Percentiles rank a stretch among this genome's conserved stretches.
phyloP scores from a whole-genome alignment of 1,140 invertebrate species.

The Drosophila subpulchrella region DNA sequence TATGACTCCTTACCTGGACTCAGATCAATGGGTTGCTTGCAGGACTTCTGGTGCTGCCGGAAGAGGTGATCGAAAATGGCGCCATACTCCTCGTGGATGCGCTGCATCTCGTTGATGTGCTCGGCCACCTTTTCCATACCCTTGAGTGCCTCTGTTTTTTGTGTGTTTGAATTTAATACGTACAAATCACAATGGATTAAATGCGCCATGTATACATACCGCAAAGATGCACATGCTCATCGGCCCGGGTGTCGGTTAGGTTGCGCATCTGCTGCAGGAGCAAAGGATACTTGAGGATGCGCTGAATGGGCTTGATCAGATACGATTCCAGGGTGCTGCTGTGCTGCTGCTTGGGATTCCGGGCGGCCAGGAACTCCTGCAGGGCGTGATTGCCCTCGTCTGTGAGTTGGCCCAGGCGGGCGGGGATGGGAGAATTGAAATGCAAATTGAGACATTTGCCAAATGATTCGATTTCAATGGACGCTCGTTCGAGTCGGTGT shows the following conservation, averaged over 20 bases:
- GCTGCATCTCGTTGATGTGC: slow-evolving; percentile 99
- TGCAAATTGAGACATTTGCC: slow-evolving; percentile 74
- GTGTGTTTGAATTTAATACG: background rate
- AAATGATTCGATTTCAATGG: slow-evolving; percentile 80
- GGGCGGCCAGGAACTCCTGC: slow-evolving; percentile 96
- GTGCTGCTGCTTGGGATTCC: slow-evolving; percentile 98
- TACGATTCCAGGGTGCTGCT: slow-evolving; percentile 98
- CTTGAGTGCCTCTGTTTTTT: slow-evolving; percentile 91
- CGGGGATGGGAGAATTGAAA: slow-evolving; percentile 34
- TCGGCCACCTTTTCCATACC: slow-evolving; percentile 99
- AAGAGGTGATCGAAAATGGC: slow-evolving; percentile 98
- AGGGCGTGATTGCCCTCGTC: slow-evolving; percentile 98
- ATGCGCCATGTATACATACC: slow-evolving; percentile 86
- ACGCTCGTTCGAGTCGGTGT: slow-evolving; percentile 53
- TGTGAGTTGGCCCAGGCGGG: slow-evolving; percentile 73
- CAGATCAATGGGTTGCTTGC: slow-evolving; percentile 96
- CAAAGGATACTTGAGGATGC: slow-evolving; percentile 98
- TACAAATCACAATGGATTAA: background rate
- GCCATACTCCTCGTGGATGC: slow-evolving; percentile 99
- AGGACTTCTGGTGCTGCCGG: slow-evolving; percentile 97
- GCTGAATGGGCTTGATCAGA: slow-evolving; percentile 99
- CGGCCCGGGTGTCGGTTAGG: slow-evolving; percentile 95
- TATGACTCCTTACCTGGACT: slow-evolving; percentile 89
- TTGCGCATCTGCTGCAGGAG: slow-evolving; percentile 97
- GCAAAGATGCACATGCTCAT: slow-evolving; percentile 96